These are phyloP conservation scores for Otolemur crassicaudatus DNA, from an alignment of 2,797 vertebrate genomes.

Conservation along the genomic window DNA sequence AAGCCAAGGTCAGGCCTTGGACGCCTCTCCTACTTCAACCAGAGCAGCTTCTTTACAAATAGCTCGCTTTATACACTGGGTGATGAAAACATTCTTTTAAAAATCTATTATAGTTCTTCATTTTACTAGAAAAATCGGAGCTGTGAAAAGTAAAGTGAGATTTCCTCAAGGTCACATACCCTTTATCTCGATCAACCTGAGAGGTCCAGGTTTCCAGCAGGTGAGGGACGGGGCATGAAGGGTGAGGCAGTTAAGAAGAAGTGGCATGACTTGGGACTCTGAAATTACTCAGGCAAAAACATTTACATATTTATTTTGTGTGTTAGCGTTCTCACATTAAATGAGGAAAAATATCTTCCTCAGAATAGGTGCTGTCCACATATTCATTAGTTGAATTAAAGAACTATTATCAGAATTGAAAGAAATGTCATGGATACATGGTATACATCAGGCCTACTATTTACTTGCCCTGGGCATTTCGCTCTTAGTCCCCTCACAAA, in stretches of 20 bases:
- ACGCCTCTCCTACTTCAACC: not conserved
- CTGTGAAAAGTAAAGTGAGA: not conserved
- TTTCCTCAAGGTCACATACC: not conserved
- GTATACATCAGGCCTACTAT: not conserved
- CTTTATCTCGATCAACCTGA: not conserved
- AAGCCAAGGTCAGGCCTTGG: not conserved
- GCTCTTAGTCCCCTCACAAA: not conserved
- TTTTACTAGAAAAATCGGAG: not conserved
- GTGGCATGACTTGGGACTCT: not conserved
- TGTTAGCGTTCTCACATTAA: not conserved
- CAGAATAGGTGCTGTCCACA: not conserved
- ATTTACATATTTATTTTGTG: not conserved
- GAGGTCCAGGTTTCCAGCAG: too few species aligned
- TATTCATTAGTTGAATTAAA: not conserved
- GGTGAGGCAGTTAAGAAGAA: not conserved
- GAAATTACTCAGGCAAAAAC: not conserved
- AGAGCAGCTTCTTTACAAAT: not conserved
- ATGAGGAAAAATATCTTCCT: not conserved
- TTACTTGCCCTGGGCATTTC: rapidly evolving
- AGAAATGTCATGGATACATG: not conserved
- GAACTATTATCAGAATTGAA: not conserved
- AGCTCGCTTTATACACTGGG: not conserved
- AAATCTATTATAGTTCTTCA: not conserved
- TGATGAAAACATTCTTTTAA: not conserved
- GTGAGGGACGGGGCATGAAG: rapidly evolving